phyloP scores from a whole-genome alignment of 2,113 vertebrate genomes.

The Aramus guarauna region DNA sequence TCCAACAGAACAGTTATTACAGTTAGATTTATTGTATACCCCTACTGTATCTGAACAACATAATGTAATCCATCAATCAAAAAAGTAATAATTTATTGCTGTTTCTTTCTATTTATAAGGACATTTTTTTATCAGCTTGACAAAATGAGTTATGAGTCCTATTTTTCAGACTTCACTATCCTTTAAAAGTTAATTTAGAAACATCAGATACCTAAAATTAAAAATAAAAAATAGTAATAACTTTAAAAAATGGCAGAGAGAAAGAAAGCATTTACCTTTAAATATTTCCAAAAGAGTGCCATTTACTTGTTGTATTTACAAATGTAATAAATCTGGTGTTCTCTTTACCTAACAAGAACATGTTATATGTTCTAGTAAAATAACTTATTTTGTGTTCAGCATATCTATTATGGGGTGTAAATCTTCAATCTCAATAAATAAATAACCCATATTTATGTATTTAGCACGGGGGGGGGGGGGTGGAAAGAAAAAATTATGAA shows the following conservation, averaged over 20 bases:
- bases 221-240: not conserved
- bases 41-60: not conserved
- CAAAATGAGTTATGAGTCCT: constrained; percentile 13
- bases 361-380: not conserved
- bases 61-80: constrained; percentile 36
- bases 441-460: not conserved
- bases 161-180: constrained; percentile 11
- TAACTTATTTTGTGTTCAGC: not conserved
- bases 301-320: not conserved
- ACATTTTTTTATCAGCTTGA: constrained; percentile 51
- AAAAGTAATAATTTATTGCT: constrained; percentile 44
- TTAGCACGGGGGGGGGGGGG: not conserved
- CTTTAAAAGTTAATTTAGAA: not conserved
- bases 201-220: not conserved
- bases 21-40: not conserved
- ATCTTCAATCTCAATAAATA: not conserved
- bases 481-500: not conserved
- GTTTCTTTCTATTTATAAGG: constrained; percentile 49
- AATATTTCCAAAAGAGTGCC: not conserved
- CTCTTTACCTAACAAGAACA: not conserved
- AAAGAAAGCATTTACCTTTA: not conserved
- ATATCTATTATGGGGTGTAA: not conserved
- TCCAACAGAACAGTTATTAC: not conserved
- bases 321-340: not conserved
- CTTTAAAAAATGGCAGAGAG: not conserved